Conservation (phyloP, 2,797 vertebrate genomes). For the Danio albolineatus region DNA sequence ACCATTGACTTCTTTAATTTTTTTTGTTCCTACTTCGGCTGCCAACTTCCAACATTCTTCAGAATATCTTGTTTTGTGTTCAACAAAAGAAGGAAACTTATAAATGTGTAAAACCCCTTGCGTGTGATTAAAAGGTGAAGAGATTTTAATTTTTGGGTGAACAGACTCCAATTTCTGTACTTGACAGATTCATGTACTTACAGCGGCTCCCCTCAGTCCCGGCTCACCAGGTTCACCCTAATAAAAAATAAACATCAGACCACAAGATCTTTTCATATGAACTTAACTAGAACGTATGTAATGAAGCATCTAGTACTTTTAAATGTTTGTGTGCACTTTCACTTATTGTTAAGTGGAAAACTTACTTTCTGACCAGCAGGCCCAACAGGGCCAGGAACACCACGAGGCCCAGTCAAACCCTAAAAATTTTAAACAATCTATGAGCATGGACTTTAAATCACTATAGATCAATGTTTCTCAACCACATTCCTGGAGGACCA, state of each 20-base stretch:
- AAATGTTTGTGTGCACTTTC: background rate
- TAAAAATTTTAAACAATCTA: slow-evolving; percentile 60
- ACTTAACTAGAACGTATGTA: background rate
- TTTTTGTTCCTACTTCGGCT: no score
- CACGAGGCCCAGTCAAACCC: slow-evolving; percentile 90
- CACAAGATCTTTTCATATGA: background rate
- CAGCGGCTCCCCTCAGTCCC: slow-evolving; percentile 85
- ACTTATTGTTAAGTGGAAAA: background rate
- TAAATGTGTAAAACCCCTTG: no score
- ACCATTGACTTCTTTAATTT: no score
- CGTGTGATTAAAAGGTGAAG: no score
- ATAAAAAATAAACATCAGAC: slow-evolving; percentile 12
- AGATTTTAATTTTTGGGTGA: no score
- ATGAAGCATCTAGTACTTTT: background rate
- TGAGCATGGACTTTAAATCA: background rate
- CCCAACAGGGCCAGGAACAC: slow-evolving; percentile 81
- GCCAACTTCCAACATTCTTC: no score
- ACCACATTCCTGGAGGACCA: no score
- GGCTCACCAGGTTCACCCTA: slow-evolving; percentile 86
- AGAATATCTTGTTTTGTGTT: no score
- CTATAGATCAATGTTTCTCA: background rate
- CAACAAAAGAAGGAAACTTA: no score
- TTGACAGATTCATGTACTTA: slow-evolving; percentile 75
- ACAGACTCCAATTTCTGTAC: background rate
- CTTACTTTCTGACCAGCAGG: slow-evolving; percentile 86